Evolutionary conservation across 2,113 vertebrate species (phyloP).

Genomic region (Ancistrus triradiatus): DNA sequence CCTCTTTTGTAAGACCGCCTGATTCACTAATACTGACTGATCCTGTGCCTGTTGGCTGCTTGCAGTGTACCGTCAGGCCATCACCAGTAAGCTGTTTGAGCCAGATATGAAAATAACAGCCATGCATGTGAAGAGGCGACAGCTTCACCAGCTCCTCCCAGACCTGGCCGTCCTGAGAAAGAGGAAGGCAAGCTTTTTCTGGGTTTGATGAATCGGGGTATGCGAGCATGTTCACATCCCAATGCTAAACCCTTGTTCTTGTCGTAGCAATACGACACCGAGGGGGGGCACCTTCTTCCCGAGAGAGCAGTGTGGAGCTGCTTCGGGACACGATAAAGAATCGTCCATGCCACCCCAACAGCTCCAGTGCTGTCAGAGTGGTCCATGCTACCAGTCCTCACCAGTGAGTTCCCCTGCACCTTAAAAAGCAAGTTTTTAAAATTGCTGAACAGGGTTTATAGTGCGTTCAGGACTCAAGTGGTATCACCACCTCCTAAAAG

Average conservation of each 20-base stretch:
- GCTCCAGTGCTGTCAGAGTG: slow-evolving; percentile 67
- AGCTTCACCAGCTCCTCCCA: slow-evolving; percentile 80
- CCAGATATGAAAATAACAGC: slow-evolving; percentile 86
- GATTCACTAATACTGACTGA: neutral
- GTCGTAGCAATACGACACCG: slow-evolving; percentile 77
- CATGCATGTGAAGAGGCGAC: slow-evolving; percentile 80
- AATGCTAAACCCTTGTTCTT: neutral
- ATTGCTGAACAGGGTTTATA: no score
- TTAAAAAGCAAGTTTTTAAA: no score
- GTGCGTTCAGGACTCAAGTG: no score
- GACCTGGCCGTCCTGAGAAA: slow-evolving; percentile 78
- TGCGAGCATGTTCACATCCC: neutral
- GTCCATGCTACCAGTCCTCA: slow-evolving; percentile 78
- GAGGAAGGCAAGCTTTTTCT: slow-evolving; percentile 71
- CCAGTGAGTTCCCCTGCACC: slow-evolving; percentile 60
- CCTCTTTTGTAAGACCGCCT: no score
- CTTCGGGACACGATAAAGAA: slow-evolving; percentile 89
- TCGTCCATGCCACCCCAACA: slow-evolving; percentile 84
- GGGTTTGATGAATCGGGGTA: neutral
- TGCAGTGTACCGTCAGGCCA: slow-evolving; percentile 86
- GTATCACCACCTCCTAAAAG: no score
- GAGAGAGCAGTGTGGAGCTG: slow-evolving; percentile 85
- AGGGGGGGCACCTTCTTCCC: slow-evolving; percentile 74
- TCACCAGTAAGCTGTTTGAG: slow-evolving; percentile 86
- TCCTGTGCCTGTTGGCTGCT: neutral